A percentile compares a stretch with the other conserved stretches of the same genome.
Evolutionary conservation across 2,797 vertebrate species (phyloP).

Genomic region (Characodon lateralis): DNA sequence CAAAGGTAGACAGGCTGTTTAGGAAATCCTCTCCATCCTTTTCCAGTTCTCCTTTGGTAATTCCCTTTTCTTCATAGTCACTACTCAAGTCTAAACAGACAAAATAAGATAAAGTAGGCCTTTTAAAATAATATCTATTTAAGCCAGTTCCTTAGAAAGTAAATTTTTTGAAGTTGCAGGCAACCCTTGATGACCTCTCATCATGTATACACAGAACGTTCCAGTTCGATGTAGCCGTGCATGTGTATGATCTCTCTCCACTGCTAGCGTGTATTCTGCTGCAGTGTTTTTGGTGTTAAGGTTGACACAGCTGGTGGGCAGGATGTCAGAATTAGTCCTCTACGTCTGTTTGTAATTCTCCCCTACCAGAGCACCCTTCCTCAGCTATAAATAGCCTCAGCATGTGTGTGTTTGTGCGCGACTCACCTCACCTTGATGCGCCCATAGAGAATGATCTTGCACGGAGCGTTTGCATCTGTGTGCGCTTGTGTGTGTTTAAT

Average conservation of each 20-base stretch:
- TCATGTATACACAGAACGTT: neutral
- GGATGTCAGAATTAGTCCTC: constrained; percentile 81
- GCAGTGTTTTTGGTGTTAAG: constrained; percentile 73
- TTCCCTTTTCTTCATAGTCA: neutral
- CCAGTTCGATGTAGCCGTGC: constrained; percentile 11
- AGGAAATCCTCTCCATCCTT: constrained; percentile 2
- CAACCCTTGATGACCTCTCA: neutral
- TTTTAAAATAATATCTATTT: neutral
- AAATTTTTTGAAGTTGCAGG: neutral
- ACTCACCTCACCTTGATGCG: neutral
- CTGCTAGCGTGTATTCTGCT: constrained; percentile 21
- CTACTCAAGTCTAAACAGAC: neutral
- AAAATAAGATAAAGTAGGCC: neutral
- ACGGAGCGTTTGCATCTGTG: constrained; percentile 42
- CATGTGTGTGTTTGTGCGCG: constrained; percentile 27
- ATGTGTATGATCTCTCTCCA: constrained; percentile 21
- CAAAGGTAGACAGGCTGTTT: constrained; percentile 26
- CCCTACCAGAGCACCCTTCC: constrained; percentile 78
- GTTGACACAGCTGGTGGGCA: constrained; percentile 87
- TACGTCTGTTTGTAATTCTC: constrained; percentile 78
- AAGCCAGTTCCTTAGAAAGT: neutral
- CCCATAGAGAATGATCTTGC: constrained; percentile 63
- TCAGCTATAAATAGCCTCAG: constrained; percentile 78
- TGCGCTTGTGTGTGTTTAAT: constrained; percentile 6
- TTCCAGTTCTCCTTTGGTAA: neutral